Base-by-base conservation (phyloP, 2,888 invertebrate genomes). In the Seira sanloemensis region DNA sequence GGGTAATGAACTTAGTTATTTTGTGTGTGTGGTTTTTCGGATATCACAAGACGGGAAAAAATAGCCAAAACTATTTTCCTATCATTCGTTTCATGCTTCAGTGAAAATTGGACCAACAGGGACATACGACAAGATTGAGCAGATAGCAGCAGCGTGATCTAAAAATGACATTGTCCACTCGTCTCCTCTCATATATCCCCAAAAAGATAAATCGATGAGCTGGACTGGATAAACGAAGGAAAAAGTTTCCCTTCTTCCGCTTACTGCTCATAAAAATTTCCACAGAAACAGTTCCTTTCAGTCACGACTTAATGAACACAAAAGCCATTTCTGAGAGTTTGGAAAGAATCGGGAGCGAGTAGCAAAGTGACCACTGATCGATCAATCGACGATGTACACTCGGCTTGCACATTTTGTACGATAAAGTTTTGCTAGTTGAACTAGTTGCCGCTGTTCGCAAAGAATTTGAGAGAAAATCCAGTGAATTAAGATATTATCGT, bases 1-100 rank as follows among this genome's bases (percentile, higher is more conserved):
- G 62, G 19, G n/a, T n/a, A 62, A 62, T 4, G 58, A 58, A 58
- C 18, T 4, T 58, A 58, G 5, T 62, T 62, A 21, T 12, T n/a
- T n/a, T n/a, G n/a, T n/a, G n/a, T n/a, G 9, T 21, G 62, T 23
- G 62, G 62, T n/a, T 62, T 62, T 62, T 62, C 21, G 62, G 4
- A 62, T 12, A 50, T 7, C 16, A 12, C 2, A 50, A 50, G 16
- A 12, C n/a, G n/a, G n/a, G n/a, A n/a, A n/a, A n/a, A n/a, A 12
- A 37, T 9, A 37, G 37, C 37, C 37, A 5, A 37, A 9, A 23
- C 62, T 4, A 58, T 62, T 62, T 27, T 69, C 25, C 16, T 69
- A 69, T 69, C 25, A 27, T 69, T 37, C 19, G 27, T 37, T 69
- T 69, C 69, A 69, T 69, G 69, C 37, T 27, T 19, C 37, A 69